Base-by-base conservation (phyloP, 2,888 invertebrate species). In the Drosophila mercatorum region DNA sequence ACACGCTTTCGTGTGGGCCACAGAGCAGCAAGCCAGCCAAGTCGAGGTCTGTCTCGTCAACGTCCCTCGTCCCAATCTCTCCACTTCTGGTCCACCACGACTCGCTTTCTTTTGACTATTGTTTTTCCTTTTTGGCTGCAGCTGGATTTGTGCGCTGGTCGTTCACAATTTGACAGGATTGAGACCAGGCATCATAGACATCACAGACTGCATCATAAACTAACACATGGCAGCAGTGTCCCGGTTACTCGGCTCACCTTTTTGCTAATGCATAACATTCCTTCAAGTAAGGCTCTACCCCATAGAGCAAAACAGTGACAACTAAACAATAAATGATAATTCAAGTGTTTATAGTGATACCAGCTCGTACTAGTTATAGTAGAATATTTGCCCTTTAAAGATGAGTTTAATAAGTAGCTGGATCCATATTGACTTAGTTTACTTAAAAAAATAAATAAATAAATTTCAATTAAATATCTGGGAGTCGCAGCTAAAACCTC, bases 1-100 rank as follows among this genome's bases (percentile, higher is more conserved):
- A 70, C 85, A 70, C 64, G 80, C 66, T 70, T 67, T 81, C 49
- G 81, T 83, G 77, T 84, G 85, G 75, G 80, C 71, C 72, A 69
- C 41, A 40, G 43, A 44, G 60, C 68, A 47, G 47, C 55, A 3
- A n/a, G 55, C 43, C 17, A 51, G 53, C 41, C 57, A 61, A 67
- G 65, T 52, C 67, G 43, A 52, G 38, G 26, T 34, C 49, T 17
- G 31, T 31, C 47, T 46, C 12, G 46, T 46, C 46, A 46, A 7
- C 41, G 34, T 46, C 14, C 49, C 36, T 31, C 49, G 44, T 31
- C 17, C n/a, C 22, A 12, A 36, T 12, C 53, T n/a, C 38, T 22
- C 7, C 41, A 14, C 44, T 52, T 40, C 34, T 22, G 11, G 2
- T n/a, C 41, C 12, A 8, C 46, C 68, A 62, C 56, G 57, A 72